Evolutionary conservation across 1,140 invertebrate species (phyloP), one percentile per base, ranked within the genome.

Genomic region (Ooceraea biroi): DNA sequence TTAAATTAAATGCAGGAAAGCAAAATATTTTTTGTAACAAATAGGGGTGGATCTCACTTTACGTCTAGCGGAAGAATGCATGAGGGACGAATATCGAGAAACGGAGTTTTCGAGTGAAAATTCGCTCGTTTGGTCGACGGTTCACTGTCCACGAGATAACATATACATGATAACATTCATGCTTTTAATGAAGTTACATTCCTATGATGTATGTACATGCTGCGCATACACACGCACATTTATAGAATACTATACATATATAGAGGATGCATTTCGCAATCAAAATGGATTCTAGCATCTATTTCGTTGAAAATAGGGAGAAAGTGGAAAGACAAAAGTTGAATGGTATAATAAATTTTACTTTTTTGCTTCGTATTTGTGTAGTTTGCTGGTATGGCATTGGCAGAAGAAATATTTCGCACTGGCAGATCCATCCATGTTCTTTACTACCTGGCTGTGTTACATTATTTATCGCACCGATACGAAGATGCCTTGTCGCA

Each of bases 371-470:
- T 17, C 7, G 0, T 17, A 1, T 65, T 60, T 27, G 3, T 76
- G 36, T 22, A 92, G 91, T 86, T 92, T 60, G 90, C 91, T 82
- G 85, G 61, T 3, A 68, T 92, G 12, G 90, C 90, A 17, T 57
- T 92, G 22, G 61, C 82, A 17, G 55, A 91, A 69, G 90, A 92
- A 82, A 68, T 91, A 57, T 83, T 71, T 17, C 58, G 82, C 2
- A 27, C 48, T 0, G 68, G 73, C 4, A 88, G 61, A 87, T 60
- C 90, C 0, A 83, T 61, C 3, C 65, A 84, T 10, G 69, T 85
- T 8, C 30, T 92, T 25, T 92, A 92, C 63, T 92, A 88, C 27
- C 41, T 89, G 36, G 88, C 88, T 25, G 90, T 91, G 11, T 61
- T 85, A 55, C 77, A 85, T 78, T 92, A 91, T 68, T 52, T 91